Base-by-base conservation (phyloP, 2,888 invertebrate species). In the Operophtera brumata region DNA sequence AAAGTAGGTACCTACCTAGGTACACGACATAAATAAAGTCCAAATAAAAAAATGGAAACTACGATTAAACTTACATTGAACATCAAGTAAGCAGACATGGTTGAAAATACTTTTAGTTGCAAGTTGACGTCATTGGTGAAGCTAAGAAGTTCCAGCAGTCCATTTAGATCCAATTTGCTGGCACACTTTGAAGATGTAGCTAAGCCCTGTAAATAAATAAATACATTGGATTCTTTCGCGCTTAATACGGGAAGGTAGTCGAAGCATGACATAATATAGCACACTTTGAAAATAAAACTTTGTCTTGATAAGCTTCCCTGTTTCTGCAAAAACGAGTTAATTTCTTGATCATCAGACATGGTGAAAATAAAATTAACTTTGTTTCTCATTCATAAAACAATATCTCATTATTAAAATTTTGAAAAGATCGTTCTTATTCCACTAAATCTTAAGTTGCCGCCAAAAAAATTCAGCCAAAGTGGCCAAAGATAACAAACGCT, bases 91-190 rank as follows among this genome's bases (percentile, higher is more conserved):
- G 71, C 65, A 10, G 82, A 76, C 51, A 88, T 64, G 12, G 78
- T 64, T 25, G 77, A 75, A 62, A 84, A 75, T 57, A 84, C 42
- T 70, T 80, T 81, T 14, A 75, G 59, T 69, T 80, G 75, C 36
- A 77, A 48, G 40, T 78, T 71, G 7, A 65, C 54, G 44, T 86
- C 77, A 25, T 69, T 60, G 8, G 71, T 73, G 11, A 62, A 65
- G 46, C 70, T 70, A 42, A 86, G 53, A 34, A 79, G 56, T 58
- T 82, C 78, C 45, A 87, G 57, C 14, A 80, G 52, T 42, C 61
- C 59, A 44, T 66, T 53, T 44, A 84, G 50, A 59, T 82, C 71
- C 14, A 56, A 57, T 65, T 64, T 62, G 9, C 62, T 61, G 10
- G 61, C 55, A 53, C 63, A 58, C 44, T 66, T 60, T 32, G 65